Evolutionary conservation across 2,797 vertebrate species (phyloP).

Genomic region (Melanotaenia parkinsoni): DNA sequence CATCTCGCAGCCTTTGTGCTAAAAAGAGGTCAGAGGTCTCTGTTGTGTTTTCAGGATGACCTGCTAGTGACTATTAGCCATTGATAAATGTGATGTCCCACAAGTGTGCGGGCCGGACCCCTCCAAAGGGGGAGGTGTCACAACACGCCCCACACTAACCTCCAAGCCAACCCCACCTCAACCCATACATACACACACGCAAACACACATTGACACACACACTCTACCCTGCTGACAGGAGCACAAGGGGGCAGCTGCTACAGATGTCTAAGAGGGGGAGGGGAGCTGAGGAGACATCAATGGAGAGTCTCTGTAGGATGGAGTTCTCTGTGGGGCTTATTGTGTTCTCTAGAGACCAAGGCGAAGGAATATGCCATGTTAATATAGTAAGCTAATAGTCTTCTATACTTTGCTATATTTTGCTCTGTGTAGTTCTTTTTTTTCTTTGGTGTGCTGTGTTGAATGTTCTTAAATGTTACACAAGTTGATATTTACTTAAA

Average conservation of each 20-base stretch:
- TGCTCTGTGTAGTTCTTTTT: slow-evolving; percentile 35
- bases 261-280: slow-evolving; percentile 86
- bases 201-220: slow-evolving; percentile 51
- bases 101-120: slow-evolving; percentile 85
- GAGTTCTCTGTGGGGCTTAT: slow-evolving; percentile 80
- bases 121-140: slow-evolving; percentile 83
- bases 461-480: slow-evolving; percentile 18
- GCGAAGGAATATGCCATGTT: slow-evolving; percentile 70
- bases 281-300: slow-evolving; percentile 83
- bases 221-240: slow-evolving; percentile 81
- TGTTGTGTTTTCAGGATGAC: slow-evolving; percentile 90
- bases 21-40: slow-evolving; percentile 84
- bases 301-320: slow-evolving; percentile 80
- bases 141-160: slow-evolving; percentile 79
- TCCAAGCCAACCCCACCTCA: slow-evolving; percentile 76
- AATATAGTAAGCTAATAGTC: slow-evolving; percentile 73
- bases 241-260: slow-evolving; percentile 89
- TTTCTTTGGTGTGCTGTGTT: background rate
- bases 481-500: slow-evolving; percentile 20
- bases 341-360: slow-evolving; percentile 80
- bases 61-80: slow-evolving; percentile 88
- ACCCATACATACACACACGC: slow-evolving; percentile 62
- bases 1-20: slow-evolving; percentile 73
- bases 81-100: slow-evolving; percentile 88
- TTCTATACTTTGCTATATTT: slow-evolving; percentile 49